Base-by-base conservation (phyloP, 2,113 vertebrate genomes). In the Tiliqua scincoides region DNA sequence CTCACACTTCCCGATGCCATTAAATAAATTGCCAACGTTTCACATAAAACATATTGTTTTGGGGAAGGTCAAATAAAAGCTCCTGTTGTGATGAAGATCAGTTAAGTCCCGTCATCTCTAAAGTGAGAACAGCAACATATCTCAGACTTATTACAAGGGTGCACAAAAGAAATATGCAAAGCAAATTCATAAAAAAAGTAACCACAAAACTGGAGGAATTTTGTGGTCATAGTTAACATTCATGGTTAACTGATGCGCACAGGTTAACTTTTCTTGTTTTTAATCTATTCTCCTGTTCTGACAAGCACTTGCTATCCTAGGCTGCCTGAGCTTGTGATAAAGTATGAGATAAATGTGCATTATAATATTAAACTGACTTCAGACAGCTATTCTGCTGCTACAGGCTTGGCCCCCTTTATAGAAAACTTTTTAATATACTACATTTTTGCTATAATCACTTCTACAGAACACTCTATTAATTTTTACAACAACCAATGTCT, bases 51-150 rank as follows among this genome's bases (percentile, higher is more conserved):
- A 72, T 67, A 37, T 63, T 57, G 15, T 72, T 61, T 27, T 30
- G 40, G 54, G 52, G 32, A 62, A 83, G 57, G 61, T n/a, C 11
- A 30, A 68, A 30, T 20, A 62, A 63, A 5, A 48, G 17, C 57
- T 73, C 54, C 59, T 74, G 70, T 59, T 83, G 82, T 74, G 43
- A 70, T 54, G 65, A 63, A 82, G 68, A 70, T 82, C 65, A 82
- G 79, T 68, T n/a, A 52, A 52, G 62, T 52, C 63, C 54, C 62
- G 62, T 79, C 77, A 67, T 81, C 17, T 81, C 79, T 68, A 82
- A 62, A 74, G 37, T 61, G 57, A 83, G 25, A 74, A 20, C 70
- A 72, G 23, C 40, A 35, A 40, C 15, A 54, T 37, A 3, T 82
- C n/a, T 35, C n/a, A 59, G 52, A 12, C 27, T 40, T 62, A 1